Evolutionary conservation across 2,797 vertebrate species (phyloP), one percentile per base, ranked within the genome.

Genomic region (Enteromius viviparus): DNA sequence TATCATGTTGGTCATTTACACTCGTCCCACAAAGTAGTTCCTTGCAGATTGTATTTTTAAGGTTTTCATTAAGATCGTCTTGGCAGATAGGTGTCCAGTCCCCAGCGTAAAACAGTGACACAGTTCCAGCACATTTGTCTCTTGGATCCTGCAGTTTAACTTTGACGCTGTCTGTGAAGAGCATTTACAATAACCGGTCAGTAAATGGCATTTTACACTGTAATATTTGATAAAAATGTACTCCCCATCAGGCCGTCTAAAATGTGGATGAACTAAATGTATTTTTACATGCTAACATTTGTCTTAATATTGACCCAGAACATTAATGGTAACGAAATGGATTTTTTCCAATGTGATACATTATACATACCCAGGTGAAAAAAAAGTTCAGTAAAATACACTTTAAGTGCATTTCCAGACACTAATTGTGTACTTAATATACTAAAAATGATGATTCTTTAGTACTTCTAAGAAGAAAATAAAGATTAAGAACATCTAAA

Each of bases 71-170:
- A 0, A 92, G 75, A 40, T 55, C 60, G 0, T 26, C 0, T 0
- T 0, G 0, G 11, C 90, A 91, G 47, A 93, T 66, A 0, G 87
- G 85, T 0, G 47, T 55, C 85, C 47, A 86, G 0, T 0, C 0
- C 0, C 14, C 88, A 4, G 58, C 9, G 42, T 86, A 89, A 4
- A 0, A 1, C 15, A 93, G 0, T 40, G 42, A 10, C 2, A 91
- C n/a, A 19, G 74, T 89, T 68, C 94, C 94, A 51, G 68, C 89
- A 23, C 94, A 94, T 8, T 84, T 81, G 53, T 90, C 76, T 72
- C 65, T 80, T 7, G 42, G 7, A 0, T 86, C 0, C 0, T 0
- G 0, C 0, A 94, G 40, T 51, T 0, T 85, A 62, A 29, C 2
- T 23, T 68, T 45, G 8, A 92, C 0, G n/a, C 92, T 92, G 0